Percentiles rank a stretch among this genome's conserved stretches.
Evolutionary conservation across 2,888 invertebrate genomes (phyloP).

Genomic region (Cordilura impudica): DNA sequence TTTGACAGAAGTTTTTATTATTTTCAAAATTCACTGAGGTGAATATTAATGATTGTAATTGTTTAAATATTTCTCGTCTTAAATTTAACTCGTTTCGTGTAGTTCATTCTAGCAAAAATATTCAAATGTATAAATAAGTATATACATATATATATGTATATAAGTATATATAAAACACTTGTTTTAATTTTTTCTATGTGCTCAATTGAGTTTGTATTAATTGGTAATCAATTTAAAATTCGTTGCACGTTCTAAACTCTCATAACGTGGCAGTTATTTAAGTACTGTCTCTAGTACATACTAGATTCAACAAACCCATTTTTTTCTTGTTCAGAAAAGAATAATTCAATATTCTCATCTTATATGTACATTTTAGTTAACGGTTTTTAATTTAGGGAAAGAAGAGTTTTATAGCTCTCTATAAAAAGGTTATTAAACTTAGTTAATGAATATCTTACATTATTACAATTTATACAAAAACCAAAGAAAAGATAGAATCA

Average conservation of each 20-base stretch:
- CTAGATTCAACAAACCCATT: constrained; percentile 25
- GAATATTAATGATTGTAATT: constrained; percentile 47
- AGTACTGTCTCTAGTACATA: constrained; percentile 6
- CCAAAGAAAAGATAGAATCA: too few species aligned
- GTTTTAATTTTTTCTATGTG: background rate
- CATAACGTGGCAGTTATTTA: constrained; percentile 49
- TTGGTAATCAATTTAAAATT: constrained; percentile 32
- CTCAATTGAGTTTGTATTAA: constrained; percentile 3
- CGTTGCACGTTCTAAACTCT: constrained; percentile 52
- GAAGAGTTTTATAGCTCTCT: constrained; percentile 28
- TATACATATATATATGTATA: background rate
- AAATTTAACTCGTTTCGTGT: background rate
- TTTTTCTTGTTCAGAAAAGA: constrained; percentile 13
- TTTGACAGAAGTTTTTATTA: constrained; percentile 19
- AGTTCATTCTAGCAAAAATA: constrained; percentile 33
- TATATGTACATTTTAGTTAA: constrained; percentile 22
- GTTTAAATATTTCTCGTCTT: constrained; percentile 3
- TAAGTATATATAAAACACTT: constrained; percentile 1
- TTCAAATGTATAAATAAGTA: background rate
- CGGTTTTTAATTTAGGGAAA: constrained; percentile 28
- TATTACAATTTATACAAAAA: background rate
- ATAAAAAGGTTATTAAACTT: constrained; percentile 53
- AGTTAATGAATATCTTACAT: background rate
- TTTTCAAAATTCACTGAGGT: constrained; percentile 56
- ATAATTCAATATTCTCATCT: constrained; percentile 22